Conservation (phyloP, 2,113 vertebrate genomes). For the Lutjanus erythropterus region DNA sequence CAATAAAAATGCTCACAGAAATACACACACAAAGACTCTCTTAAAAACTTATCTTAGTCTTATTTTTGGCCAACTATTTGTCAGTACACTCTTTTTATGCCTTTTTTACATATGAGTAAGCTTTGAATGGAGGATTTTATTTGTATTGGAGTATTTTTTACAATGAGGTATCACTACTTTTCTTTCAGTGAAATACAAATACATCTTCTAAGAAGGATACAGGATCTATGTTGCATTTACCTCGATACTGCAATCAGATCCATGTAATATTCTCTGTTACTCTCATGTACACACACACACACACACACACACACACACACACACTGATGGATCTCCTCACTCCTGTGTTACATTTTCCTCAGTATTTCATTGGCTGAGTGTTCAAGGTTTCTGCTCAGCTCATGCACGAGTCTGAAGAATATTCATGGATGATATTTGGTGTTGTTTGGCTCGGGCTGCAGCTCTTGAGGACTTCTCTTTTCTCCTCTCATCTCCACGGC, state of each 20-base stretch:
- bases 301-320: constrained; percentile 23
- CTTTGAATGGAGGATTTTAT: neutral
- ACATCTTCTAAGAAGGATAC: neutral
- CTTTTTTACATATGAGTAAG: neutral
- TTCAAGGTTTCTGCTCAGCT: constrained; percentile 33
- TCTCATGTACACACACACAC: constrained; percentile 16
- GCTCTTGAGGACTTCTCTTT: constrained; percentile 59
- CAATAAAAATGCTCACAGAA: too few species aligned
- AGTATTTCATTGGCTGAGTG: constrained; percentile 19
- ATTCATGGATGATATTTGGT: constrained; percentile 52
- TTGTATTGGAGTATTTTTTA: neutral
- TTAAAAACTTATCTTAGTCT: too few species aligned
- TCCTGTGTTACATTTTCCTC: constrained; percentile 38
- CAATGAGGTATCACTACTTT: neutral
- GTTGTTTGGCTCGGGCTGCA: constrained; percentile 50
- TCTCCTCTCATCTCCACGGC: constrained; percentile 65
- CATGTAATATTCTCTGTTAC: neutral
- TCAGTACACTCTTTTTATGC: neutral
- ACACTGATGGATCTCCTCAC: constrained; percentile 2
- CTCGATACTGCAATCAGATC: neutral
- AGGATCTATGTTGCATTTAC: neutral
- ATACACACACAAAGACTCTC: too few species aligned
- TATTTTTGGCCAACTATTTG: neutral
- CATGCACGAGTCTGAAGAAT: constrained; percentile 32
- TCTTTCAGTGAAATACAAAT: constrained; percentile 5